These are phyloP conservation scores for Gobionotothen gibberifrons DNA, from an alignment of 2,797 vertebrate genomes.

Conservation along the genomic window DNA sequence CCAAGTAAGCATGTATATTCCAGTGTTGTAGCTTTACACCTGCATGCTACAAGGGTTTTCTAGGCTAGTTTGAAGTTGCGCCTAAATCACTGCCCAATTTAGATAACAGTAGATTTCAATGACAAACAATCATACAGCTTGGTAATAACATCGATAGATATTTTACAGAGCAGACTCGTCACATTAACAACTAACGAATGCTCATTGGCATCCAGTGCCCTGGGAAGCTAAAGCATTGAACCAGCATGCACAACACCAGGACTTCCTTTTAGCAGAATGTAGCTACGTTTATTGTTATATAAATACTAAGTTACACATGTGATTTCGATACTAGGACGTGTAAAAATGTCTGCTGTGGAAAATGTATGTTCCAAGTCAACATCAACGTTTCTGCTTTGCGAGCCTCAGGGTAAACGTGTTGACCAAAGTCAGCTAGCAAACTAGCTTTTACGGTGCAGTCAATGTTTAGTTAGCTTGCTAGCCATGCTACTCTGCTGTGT, in stretches of 20 bases:
- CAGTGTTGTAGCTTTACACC: not conserved
- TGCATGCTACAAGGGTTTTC: rapidly evolving
- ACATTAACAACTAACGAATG: no score
- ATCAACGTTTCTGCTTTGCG: rapidly evolving
- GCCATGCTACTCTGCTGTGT: not conserved
- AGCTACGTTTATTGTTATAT: no score
- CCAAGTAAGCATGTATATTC: rapidly evolving
- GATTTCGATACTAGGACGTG: no score
- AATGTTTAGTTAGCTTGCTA: conserved; percentile 21
- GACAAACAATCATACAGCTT: rapidly evolving
- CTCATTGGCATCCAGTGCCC: no score
- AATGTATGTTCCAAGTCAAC: not conserved
- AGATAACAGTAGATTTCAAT: not conserved
- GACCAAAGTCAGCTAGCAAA: conserved; percentile 29
- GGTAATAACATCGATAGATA: rapidly evolving
- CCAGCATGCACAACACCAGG: no score
- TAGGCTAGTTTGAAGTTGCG: not conserved
- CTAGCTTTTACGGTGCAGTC: conserved; percentile 7
- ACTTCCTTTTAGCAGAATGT: no score
- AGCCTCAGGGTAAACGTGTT: conserved; percentile 31
- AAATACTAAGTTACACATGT: no score
- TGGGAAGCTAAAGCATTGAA: no score
- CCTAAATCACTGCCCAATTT: not conserved
- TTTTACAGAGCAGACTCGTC: no score
- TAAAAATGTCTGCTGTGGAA: no score